Evolutionary conservation across 2,113 vertebrate genomes (phyloP), one percentile per base, ranked within the genome.

Genomic region (Paracanthobrama guichenoti): DNA sequence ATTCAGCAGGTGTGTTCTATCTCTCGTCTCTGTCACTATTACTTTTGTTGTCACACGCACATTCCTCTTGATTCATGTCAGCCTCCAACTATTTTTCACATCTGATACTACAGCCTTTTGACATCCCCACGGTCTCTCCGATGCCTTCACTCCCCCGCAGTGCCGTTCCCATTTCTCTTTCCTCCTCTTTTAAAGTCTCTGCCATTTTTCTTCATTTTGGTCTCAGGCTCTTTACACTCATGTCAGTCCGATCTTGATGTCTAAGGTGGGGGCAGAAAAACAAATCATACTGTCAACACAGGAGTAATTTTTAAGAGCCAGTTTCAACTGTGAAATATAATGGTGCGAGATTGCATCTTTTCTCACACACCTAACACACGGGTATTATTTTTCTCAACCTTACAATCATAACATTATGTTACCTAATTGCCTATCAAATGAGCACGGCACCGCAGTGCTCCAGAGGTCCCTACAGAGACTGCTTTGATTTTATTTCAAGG

Each of bases 401-500:
- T 22, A 18, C 42, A 79, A 55, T 78, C 48, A 57, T 28, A 44
- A 46, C 24, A 79, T 46, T 62, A 39, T 14, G 35, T 62, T 44
- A 20, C 39, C 16, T 84, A 79, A 78, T 77, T 78, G 64, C 24
- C 83, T 77, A 69, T 60, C 76, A 72, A 59, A 79, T 62, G 20
- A 44, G 42, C 53, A 62, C 3, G 22, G 22, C 55, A 71, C 24
- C 24, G 77, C 55, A 46, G 42, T 62, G 53, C 77, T 31, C 20
- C 35, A 62, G 67, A 62, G 79, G 80, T 75, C 66, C 60, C 60
- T 50, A 76, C 72, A 39, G 73, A 88, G 74, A 46, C 39, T 31
- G 75, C 74, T 62, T 87, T 67, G 79, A 81, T 81, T 81, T 81
- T 44, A 81, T 81, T 81, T 81, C 62, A 67, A 67, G 59, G 77